Conservation (phyloP, 2,888 invertebrate genomes). For the Terebella lapidaria region DNA sequence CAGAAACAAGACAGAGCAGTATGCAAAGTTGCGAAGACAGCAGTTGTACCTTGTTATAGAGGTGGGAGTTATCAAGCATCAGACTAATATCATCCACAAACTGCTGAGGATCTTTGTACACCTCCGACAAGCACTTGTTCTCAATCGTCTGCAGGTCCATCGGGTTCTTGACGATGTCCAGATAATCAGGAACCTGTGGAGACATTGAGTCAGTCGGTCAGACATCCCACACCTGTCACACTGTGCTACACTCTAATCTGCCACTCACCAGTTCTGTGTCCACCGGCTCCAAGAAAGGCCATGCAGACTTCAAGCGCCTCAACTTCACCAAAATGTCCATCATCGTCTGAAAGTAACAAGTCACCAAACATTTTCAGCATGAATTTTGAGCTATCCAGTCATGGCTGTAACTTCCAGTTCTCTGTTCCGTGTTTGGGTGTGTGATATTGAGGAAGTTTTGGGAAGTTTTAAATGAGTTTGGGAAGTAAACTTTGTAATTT, state of each 20-base stretch:
- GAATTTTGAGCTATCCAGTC: too few relatives aligned
- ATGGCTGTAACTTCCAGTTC: too few relatives aligned
- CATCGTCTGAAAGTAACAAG: constrained; percentile 35
- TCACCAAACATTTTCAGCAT: too few relatives aligned
- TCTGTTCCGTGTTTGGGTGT: too few relatives aligned
- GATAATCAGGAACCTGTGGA: constrained; percentile 80
- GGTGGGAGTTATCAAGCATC: constrained; percentile 44
- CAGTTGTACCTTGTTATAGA: constrained; percentile 42
- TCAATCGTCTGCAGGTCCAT: constrained; percentile 95
- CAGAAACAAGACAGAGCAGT: neutral
- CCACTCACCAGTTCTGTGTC: constrained; percentile 61
- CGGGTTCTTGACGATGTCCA: constrained; percentile 88
- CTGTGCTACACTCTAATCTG: neutral
- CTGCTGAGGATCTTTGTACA: constrained; percentile 40
- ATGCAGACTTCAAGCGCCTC: constrained; percentile 86
- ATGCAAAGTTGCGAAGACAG: neutral
- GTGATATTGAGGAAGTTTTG: too few relatives aligned
- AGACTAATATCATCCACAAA: constrained; percentile 44
- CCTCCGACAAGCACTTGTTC: constrained; percentile 59
- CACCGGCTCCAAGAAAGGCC: constrained; percentile 93
- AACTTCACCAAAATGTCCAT: constrained; percentile 68
- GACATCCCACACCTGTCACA: neutral
- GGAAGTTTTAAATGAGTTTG: too few relatives aligned
- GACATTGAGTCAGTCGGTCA: too few relatives aligned
- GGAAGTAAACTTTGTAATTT: too few relatives aligned